Percentiles rank a stretch among this genome's conserved stretches.
phyloP scores from a whole-genome alignment of 2,888 invertebrate species.

The Phalera bucephala region DNA sequence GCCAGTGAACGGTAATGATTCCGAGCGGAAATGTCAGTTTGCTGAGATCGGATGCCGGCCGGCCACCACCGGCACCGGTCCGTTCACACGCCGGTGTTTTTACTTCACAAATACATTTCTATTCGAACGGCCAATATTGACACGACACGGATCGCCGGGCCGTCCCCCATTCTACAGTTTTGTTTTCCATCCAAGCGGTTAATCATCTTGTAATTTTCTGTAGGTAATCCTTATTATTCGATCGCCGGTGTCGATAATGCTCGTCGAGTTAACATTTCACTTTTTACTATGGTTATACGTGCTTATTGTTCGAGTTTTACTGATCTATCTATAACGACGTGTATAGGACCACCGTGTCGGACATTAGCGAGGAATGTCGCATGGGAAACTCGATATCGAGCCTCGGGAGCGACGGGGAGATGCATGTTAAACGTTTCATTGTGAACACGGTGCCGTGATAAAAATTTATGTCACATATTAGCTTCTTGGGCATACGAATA shows the following conservation, averaged over 20 bases:
- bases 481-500: slow-evolving; percentile 35
- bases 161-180: slow-evolving; percentile 27
- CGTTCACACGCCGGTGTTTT: slow-evolving; percentile 64
- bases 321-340: slow-evolving; percentile 7
- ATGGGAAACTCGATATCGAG: slow-evolving; percentile 54
- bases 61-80: slow-evolving; percentile 30
- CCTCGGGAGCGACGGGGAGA: slow-evolving; percentile 43
- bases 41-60: slow-evolving; percentile 50
- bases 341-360: slow-evolving; percentile 49
- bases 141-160: slow-evolving; percentile 41
- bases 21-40: slow-evolving; percentile 71
- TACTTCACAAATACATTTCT: slow-evolving; percentile 50
- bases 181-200: slow-evolving; percentile 24
- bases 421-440: slow-evolving; percentile 42
- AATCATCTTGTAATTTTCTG: slow-evolving; percentile 21
- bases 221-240: not conserved
- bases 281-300: too few relatives aligned
- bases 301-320: too few relatives aligned
- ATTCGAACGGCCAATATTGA: slow-evolving; percentile 56
- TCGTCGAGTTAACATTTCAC: not conserved
- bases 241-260: not conserved
- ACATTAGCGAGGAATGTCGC: slow-evolving; percentile 52
- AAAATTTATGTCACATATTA: slow-evolving; percentile 43
- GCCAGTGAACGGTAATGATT: slow-evolving; percentile 47
- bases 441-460: slow-evolving; percentile 35